A percentile compares a stretch with the other conserved stretches of the same genome.
Conservation (phyloP, 23 tunicate genomes). For the Ciona savignyi region DNA sequence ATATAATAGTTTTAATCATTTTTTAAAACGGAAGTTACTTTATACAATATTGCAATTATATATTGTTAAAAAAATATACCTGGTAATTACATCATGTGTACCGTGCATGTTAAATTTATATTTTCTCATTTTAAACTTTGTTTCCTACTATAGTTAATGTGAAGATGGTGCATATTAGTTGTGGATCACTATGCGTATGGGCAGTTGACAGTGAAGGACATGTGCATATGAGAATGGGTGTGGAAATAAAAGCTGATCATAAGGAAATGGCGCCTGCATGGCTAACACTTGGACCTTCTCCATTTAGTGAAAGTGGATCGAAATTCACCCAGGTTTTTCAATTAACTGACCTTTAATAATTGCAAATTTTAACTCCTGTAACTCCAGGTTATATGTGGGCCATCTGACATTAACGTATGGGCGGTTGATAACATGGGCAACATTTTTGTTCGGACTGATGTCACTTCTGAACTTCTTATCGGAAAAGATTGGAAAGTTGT, state of each 20-base stretch:
- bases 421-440: conserved; percentile 31
- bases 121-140: no score
- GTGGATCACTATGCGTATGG: conserved; percentile 53
- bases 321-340: conserved; percentile 25
- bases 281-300: conserved; percentile 26
- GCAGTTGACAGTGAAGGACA: conserved; percentile 37
- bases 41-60: no score
- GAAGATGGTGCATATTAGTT: conserved; percentile 43
- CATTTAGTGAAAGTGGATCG: conserved; percentile 1
- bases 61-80: no score
- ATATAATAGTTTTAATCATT: no score
- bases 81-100: no score
- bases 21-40: no score
- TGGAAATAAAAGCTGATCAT: conserved; percentile 14
- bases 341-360: no score
- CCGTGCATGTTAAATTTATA: no score
- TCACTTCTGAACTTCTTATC: conserved; percentile 20
- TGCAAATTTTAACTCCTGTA: no score
- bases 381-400: conserved; percentile 36
- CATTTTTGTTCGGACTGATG: conserved; percentile 21
- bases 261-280: conserved; percentile 45
- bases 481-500: conserved; percentile 39
- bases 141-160: no score
- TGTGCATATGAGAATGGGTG: conserved; percentile 39
- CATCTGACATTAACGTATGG: conserved; percentile 50